A percentile compares a stretch with the other conserved stretches of the same genome.
phyloP scores from a whole-genome alignment of 2,888 invertebrate species.

The Ferdinandea cuprea region DNA sequence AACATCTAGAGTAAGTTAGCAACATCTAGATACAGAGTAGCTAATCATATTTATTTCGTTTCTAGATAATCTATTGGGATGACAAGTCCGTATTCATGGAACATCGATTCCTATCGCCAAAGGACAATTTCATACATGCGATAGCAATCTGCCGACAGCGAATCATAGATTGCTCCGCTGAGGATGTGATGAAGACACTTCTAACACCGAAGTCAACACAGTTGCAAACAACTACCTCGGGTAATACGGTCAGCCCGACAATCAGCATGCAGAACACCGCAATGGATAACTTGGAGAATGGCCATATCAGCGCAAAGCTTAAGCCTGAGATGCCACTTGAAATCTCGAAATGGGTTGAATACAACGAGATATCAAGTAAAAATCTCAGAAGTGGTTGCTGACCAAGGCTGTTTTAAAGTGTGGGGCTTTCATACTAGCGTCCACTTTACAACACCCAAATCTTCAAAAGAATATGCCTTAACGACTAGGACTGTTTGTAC shows the following conservation, averaged over 20 bases:
- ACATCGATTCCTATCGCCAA: slow-evolving; percentile 89
- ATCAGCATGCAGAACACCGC: slow-evolving; percentile 76
- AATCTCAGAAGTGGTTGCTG: slow-evolving; percentile 84
- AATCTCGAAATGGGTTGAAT: slow-evolving; percentile 88
- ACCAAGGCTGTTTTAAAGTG: slow-evolving; percentile 75
- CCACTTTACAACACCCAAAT: slow-evolving; percentile 36
- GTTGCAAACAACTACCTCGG: slow-evolving; percentile 76
- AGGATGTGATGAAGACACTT: slow-evolving; percentile 83
- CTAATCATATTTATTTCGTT: neutral
- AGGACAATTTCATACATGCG: slow-evolving; percentile 88
- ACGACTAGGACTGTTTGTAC: slow-evolving; percentile 13
- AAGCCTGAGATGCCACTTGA: slow-evolving; percentile 87
- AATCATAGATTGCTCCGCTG: slow-evolving; percentile 84
- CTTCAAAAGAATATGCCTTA: slow-evolving; percentile 46
- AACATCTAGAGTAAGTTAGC: slow-evolving; percentile 87
- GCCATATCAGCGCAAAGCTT: slow-evolving; percentile 78
- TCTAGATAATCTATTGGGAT: slow-evolving; percentile 93
- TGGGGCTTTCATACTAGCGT: slow-evolving; percentile 1
- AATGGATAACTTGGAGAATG: slow-evolving; percentile 78
- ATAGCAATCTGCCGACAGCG: slow-evolving; percentile 84
- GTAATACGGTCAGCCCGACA: slow-evolving; percentile 77
- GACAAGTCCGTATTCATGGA: slow-evolving; percentile 92
- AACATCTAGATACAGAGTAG: neutral
- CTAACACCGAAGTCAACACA: slow-evolving; percentile 77
- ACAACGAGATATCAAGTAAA: slow-evolving; percentile 88